Evolutionary conservation across 2,113 vertebrate species (phyloP).

Genomic region (Crotalus horridus): DNA sequence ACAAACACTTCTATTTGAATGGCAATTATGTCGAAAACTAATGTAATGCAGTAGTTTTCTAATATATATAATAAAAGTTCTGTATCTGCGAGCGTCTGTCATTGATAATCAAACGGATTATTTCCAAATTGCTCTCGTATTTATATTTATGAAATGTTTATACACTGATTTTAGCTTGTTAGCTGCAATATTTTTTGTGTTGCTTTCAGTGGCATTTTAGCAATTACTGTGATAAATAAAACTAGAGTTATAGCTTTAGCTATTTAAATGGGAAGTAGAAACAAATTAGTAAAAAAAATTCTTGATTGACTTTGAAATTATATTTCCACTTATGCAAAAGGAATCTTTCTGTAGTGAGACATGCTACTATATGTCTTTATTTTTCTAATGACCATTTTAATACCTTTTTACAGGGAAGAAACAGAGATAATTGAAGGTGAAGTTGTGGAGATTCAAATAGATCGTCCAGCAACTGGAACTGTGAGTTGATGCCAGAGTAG

Average conservation of each 20-base stretch:
- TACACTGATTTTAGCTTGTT: not conserved
- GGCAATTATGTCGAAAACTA: too few relatives aligned
- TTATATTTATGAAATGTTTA: not conserved
- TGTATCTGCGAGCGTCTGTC: too few relatives aligned
- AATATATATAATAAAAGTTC: too few relatives aligned
- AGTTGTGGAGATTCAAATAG: slow-evolving; percentile 95
- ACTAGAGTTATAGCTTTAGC: not conserved
- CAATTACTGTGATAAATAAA: not conserved
- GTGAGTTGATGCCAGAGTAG: slow-evolving; percentile 60
- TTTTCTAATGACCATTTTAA: not conserved
- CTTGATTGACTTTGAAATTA: not conserved
- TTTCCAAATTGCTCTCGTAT: not conserved
- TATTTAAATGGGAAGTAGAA: not conserved
- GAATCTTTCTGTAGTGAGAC: not conserved
- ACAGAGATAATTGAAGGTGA: slow-evolving; percentile 95
- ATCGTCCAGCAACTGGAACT: slow-evolving; percentile 90
- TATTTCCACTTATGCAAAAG: not conserved
- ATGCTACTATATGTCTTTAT: not conserved
- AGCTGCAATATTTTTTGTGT: not conserved
- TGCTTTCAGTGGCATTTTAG: not conserved
- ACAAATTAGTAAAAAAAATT: not conserved
- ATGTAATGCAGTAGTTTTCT: too few relatives aligned
- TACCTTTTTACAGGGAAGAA: slow-evolving; percentile 75
- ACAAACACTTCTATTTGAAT: too few relatives aligned
- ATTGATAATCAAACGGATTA: too few relatives aligned